A percentile compares a stretch with the other conserved stretches of the same genome.
These are phyloP conservation scores for Volucella bombylans DNA, from an alignment of 2,888 invertebrate genomes.

Conservation along the genomic window DNA sequence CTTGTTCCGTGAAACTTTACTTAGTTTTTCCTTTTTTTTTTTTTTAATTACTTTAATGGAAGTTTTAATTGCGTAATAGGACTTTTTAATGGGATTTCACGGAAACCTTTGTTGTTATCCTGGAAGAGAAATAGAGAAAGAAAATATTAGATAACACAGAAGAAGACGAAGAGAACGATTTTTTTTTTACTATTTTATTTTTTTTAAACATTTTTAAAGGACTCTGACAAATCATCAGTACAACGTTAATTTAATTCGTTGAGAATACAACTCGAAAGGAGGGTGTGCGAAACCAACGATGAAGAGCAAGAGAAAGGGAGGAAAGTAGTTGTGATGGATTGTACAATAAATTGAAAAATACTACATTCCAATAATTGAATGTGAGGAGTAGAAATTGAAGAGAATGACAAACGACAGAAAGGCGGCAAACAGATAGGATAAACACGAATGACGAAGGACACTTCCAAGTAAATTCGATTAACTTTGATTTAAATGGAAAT, in stretches of 20 bases:
- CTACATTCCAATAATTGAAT: constrained; percentile 48
- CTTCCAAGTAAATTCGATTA: constrained; percentile 55
- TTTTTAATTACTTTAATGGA: constrained; percentile 68
- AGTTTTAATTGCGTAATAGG: constrained; percentile 67
- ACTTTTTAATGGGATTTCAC: constrained; percentile 60
- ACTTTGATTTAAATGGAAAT: constrained; percentile 63
- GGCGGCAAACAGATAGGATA: background rate
- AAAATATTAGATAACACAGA: constrained; percentile 36
- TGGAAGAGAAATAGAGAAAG: constrained; percentile 48
- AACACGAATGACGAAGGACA: constrained; percentile 34
- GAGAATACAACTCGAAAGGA: constrained; percentile 20
- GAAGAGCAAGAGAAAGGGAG: constrained; percentile 11
- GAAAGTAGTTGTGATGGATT: constrained; percentile 45
- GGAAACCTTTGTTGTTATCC: constrained; percentile 67
- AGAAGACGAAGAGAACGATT: background rate
- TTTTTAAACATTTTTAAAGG: constrained; percentile 48
- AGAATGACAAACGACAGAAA: background rate
- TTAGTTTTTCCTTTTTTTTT: constrained; percentile 18
- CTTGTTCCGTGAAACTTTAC: constrained; percentile 25
- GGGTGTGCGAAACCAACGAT: constrained; percentile 12
- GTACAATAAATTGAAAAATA: constrained; percentile 57
- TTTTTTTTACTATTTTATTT: constrained; percentile 18
- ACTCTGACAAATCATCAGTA: constrained; percentile 51
- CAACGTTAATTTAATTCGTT: constrained; percentile 61
- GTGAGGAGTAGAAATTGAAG: background rate